phyloP scores from a whole-genome alignment of 2,113 vertebrate species.

The Aleadryas rufinucha region DNA sequence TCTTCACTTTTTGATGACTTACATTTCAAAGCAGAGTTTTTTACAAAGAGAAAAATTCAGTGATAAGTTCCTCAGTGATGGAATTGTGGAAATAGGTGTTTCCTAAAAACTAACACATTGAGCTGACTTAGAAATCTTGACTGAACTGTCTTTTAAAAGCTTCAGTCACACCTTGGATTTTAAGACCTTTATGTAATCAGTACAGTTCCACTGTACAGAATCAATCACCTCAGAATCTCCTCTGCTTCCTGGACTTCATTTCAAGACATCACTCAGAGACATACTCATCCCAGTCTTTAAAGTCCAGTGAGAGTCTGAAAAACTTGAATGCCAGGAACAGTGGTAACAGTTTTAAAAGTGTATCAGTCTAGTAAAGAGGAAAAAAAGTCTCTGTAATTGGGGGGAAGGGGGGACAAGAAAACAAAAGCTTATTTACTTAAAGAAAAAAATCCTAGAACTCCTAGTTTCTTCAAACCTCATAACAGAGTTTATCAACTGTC shows the following conservation, averaged over 20 bases:
- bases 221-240: neutral
- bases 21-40: neutral
- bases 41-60: neutral
- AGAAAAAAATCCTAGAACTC: neutral
- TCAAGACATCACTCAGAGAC: neutral
- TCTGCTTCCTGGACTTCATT: neutral
- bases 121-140: neutral
- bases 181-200: neutral
- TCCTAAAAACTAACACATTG: neutral
- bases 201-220: neutral
- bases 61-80: neutral
- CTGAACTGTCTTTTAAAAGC: neutral
- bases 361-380: neutral
- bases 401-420: neutral
- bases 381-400: neutral
- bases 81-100: neutral
- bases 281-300: neutral
- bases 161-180: neutral
- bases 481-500: conserved; percentile 68
- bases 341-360: neutral
- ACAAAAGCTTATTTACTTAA: conserved; percentile 1
- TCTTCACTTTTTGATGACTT: neutral
- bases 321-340: neutral
- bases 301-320: neutral
- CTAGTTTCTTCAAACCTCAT: conserved; percentile 36